Conservation (phyloP, 1,140 invertebrate species). For the Diorhabda sublineata region DNA sequence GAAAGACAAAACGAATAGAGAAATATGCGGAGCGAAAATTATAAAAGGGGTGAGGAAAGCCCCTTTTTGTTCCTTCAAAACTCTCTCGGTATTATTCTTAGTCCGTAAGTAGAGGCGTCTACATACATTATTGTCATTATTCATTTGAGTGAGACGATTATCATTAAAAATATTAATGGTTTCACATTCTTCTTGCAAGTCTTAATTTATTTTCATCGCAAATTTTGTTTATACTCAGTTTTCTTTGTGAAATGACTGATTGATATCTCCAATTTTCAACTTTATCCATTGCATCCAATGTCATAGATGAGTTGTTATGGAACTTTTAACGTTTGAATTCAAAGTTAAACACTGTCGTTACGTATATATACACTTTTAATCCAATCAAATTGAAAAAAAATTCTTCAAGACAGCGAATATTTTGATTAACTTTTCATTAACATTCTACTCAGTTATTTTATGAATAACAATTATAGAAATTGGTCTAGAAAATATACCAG, state of each 20-base stretch:
- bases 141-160: constrained; percentile 42
- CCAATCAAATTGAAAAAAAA: too few relatives aligned
- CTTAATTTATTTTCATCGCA: constrained; percentile 45
- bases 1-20: constrained; percentile 39
- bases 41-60: constrained; percentile 37
- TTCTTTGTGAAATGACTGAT: constrained; percentile 10
- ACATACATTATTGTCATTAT: constrained; percentile 48
- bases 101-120: constrained; percentile 37
- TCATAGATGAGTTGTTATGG: too few relatives aligned
- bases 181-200: constrained; percentile 44
- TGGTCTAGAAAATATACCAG: too few relatives aligned
- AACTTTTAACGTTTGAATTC: too few relatives aligned
- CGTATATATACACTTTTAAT: too few relatives aligned
- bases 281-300: too few relatives aligned
- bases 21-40: constrained; percentile 37
- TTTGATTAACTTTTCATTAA: too few relatives aligned
- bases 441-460: too few relatives aligned
- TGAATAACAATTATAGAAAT: too few relatives aligned
- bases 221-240: constrained; percentile 40
- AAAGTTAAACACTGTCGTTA: too few relatives aligned
- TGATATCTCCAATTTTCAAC: too few relatives aligned
- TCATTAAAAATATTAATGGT: constrained; percentile 47
- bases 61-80: constrained; percentile 37
- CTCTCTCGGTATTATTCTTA: constrained; percentile 31
- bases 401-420: too few relatives aligned